phyloP scores from a whole-genome alignment of 64 coral and sea anemone genomes.

The Catalaphyllia jardinei region DNA sequence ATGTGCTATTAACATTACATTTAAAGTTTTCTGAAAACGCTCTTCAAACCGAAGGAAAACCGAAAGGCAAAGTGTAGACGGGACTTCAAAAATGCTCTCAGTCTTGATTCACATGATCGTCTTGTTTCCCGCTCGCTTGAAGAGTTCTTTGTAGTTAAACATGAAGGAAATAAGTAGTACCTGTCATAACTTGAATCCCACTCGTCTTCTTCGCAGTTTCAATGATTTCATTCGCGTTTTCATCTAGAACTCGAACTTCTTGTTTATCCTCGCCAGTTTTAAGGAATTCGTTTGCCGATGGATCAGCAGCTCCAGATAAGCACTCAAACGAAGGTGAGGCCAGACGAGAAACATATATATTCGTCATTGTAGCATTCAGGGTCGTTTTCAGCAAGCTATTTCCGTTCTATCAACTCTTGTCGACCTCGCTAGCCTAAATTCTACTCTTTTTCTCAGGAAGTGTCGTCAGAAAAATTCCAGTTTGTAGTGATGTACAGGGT shows the following conservation, averaged over 20 bases:
- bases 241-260: too few relatives aligned
- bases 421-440: not conserved
- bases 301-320: not conserved
- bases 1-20: too few relatives aligned
- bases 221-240: not conserved
- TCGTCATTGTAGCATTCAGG: not conserved
- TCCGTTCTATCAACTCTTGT: not conserved
- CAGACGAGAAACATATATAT: not conserved
- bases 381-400: not conserved
- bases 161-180: not conserved
- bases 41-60: too few relatives aligned
- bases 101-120: too few relatives aligned
- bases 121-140: not conserved
- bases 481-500: too few relatives aligned
- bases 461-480: too few relatives aligned
- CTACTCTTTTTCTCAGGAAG: not conserved
- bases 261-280: not conserved
- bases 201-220: not conserved
- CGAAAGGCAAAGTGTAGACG: too few relatives aligned
- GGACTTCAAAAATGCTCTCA: too few relatives aligned
- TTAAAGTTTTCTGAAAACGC: too few relatives aligned
- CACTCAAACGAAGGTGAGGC: slow-evolving; percentile 1
- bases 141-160: not conserved
- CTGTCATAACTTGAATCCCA: not conserved
- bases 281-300: not conserved